Evolutionary conservation across 2,113 vertebrate species (phyloP), one percentile per base, ranked within the genome.

Genomic region (Struthidea cinerea): DNA sequence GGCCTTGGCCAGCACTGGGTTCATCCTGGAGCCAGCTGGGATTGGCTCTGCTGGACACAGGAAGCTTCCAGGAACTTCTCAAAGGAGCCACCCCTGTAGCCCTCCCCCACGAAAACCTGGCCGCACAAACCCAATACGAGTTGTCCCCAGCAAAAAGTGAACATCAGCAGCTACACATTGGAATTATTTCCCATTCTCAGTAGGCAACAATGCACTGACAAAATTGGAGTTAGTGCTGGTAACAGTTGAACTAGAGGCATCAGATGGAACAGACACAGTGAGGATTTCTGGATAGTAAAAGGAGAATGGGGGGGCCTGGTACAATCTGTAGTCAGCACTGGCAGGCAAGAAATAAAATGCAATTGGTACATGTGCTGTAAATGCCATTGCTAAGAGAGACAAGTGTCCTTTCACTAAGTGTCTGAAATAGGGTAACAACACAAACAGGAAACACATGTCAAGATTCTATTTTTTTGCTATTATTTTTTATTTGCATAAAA

Each of bases 161-260:
- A 35, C 4, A 4, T 5, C 70, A 75, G 27, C 52, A 78, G 69
- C 37, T 53, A 20, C 3, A 15, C 0, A 0, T 27, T 18, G 55
- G 19, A 65, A 37, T 67, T 89, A 77, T 22, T 75, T 75, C 44
- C 56, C 49, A 12, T 41, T 70, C 65, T 26, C 69, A 65, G 19
- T 0, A 33, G 16, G 49, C 16, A 59, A 60, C 44, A 46, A 50
- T 16, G 30, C 44, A 46, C 11, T 32, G 23, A 14, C 30, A 65
- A 60, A 86, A 50, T 1, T 16, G 5, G 33, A 60, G 11, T 28
- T 64, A 42, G 0, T 32, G 6, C 20, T 53, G 13, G 0, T 41
- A 68, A 55, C 16, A 49, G 56, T 1, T 15, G 1, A 75, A 57
- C 17, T 22, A 37, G 9, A 44, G 47, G 28, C 39, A 61, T 21